Evolutionary conservation across 1,140 invertebrate genomes (phyloP), one percentile per base, ranked within the genome.

Genomic region (Cotesia chilonis): DNA sequence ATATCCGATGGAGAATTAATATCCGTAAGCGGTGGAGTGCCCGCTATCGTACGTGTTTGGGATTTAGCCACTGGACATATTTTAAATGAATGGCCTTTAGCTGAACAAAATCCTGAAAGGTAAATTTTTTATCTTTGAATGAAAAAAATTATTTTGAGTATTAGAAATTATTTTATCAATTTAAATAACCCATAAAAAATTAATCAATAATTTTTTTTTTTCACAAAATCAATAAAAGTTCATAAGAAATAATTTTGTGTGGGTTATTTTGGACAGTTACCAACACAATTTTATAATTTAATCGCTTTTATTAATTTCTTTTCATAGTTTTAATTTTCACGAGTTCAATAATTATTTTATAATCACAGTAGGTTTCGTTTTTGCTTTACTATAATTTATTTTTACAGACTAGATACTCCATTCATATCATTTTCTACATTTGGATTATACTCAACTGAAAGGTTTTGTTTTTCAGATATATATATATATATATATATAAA

Each of bases 21-120:
- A 17, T 92, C 93, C 0, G 89, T 96, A 1, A 92, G 90, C 69
- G 93, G 93, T 12, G 88, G 89, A 73, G 92, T 92, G 73, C 90
- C 91, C 3, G 92, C 90, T 67, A 82, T 94, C 69, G 90, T 96
- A 9, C 86, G 95, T 70, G 92, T 91, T 36, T 96, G 94, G 93
- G 91, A 94, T 80, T 82, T 90, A 12, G 89, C 89, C 12, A 91
- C 90, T 78, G 94, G 94, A 75, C 84, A 90, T 72, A 84, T 89
- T 72, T 57, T 85, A 9, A 88, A 88, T 74, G 89, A 90, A 80
- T 88, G 88, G 85, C 81, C 84, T 55, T 76, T 89, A 57, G 81
- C 85, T 4, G 84, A 87, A 67, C 83, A 80, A 68, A 86, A 85
- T 77, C 79, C 78, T 37, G 83, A 85, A 14, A 84, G 82, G 85